Evolutionary conservation across 2,797 vertebrate species (phyloP), one percentile per base, ranked within the genome.

Genomic region (Graptemys geographica): DNA sequence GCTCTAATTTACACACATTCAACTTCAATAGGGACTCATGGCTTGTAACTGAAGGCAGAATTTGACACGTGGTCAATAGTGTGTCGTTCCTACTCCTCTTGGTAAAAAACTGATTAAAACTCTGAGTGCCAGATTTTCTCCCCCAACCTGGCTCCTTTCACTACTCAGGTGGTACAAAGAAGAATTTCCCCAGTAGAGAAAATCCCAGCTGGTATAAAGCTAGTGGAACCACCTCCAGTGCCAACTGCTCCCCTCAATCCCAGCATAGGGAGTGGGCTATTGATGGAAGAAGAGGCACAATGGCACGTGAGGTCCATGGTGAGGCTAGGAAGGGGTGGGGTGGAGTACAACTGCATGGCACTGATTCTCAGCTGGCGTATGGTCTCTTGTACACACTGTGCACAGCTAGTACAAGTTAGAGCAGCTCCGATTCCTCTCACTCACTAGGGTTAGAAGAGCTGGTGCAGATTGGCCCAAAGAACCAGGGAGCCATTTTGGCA

Each of bases 21-120:
- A 81, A 85, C 62, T 90, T 13, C 0, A 1, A 83, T 51, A 31
- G 0, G 6, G 89, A 84, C 0, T 0, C 9, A 74, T 69, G 86
- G 89, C 92, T 41, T 72, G 69, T 41, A 72, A 27, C 13, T 91
- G 86, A 86, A 84, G 86, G 81, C 92, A 95, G 55, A 87, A 93
- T 74, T 91, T 0, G 0, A 0, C 0, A 82, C 78, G 27, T 0
- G 0, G 33, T 21, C 55, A 57, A 57, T 56, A 52, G 44, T 88
- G 7, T 31, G 33, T 12, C 1, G 1, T 25, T 89, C 69, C 86
- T 76, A 41, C 80, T 80, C 51, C 89, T 37, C 33, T 51, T 4
- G 1, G 37, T 74, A 86, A 79, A 86, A 87, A 25, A 47, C 15
- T 69, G 5, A 59, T 13, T 2, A 13, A 79, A 92, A 79, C 79